Evolutionary conservation across 2,113 vertebrate genomes (phyloP).

Genomic region (Lepus americanus): DNA sequence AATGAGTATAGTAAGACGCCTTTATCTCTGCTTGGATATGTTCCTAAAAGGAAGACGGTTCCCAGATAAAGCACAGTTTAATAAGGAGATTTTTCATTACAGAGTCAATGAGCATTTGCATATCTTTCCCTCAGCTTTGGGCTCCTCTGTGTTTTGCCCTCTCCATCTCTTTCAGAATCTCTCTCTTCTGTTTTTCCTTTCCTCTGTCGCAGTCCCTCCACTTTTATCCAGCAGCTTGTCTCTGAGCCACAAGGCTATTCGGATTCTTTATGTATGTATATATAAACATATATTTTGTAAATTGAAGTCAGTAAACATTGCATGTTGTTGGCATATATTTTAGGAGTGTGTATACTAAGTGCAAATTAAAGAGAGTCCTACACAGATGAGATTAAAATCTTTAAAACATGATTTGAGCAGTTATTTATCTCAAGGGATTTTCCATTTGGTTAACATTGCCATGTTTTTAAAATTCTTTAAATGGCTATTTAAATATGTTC

Average conservation of each 20-base stretch:
- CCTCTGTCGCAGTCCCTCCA: slow-evolving; percentile 12
- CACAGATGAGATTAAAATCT: slow-evolving; percentile 78
- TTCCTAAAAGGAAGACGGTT: slow-evolving; percentile 86
- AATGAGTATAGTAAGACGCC: slow-evolving; percentile 89
- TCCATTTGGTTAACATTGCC: slow-evolving; percentile 66
- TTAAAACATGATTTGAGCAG: slow-evolving; percentile 66
- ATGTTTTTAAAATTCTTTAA: slow-evolving; percentile 69
- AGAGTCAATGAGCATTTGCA: slow-evolving; percentile 85
- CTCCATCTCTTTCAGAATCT: slow-evolving; percentile 16
- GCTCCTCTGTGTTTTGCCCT: background rate
- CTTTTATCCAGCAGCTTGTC: slow-evolving; percentile 1
- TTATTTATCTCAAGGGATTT: slow-evolving; percentile 72
- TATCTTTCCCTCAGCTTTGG: slow-evolving; percentile 72
- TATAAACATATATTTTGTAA: slow-evolving; percentile 7
- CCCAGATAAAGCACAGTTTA: slow-evolving; percentile 89
- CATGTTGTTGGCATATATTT: slow-evolving; percentile 83
- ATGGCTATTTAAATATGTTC: slow-evolving; percentile 66
- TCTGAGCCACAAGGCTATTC: slow-evolving; percentile 79
- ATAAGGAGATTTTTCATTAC: slow-evolving; percentile 90
- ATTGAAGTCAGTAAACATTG: slow-evolving; percentile 84
- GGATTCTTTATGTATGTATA: slow-evolving; percentile 65
- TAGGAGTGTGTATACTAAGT: slow-evolving; percentile 79
- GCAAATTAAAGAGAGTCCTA: slow-evolving; percentile 69
- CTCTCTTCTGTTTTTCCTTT: background rate
- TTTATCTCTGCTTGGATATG: slow-evolving; percentile 89